phyloP scores from a whole-genome alignment of 2,888 invertebrate species.

The Cataglyphis altisquamis region DNA sequence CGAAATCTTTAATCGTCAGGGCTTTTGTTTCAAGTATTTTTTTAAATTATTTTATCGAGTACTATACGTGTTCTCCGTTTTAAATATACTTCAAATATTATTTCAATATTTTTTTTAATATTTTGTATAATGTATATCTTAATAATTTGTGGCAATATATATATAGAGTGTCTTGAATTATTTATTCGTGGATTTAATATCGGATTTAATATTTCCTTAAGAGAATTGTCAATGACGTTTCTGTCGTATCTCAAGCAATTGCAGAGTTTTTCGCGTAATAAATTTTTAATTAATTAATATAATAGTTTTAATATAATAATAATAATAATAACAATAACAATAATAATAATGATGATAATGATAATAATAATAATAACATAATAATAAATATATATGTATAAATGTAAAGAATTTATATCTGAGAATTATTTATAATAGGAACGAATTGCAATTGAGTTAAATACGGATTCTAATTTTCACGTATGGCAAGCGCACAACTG shows the following conservation, averaged over 20 bases:
- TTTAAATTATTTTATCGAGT: background rate
- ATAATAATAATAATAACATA: background rate
- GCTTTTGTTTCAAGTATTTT: background rate
- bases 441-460: background rate
- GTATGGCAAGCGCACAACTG: background rate
- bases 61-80: background rate
- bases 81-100: background rate
- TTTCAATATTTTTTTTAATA: background rate
- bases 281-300: background rate
- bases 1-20: background rate
- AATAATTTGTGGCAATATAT: background rate
- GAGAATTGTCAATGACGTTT: background rate
- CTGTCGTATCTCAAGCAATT: background rate
- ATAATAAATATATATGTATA: background rate
- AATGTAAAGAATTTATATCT: background rate
- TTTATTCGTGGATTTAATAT: background rate
- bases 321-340: background rate
- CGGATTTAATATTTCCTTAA: background rate
- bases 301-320: conserved; percentile 8
- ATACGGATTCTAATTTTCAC: conserved; percentile 17
- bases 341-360: no score
- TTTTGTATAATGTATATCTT: background rate
- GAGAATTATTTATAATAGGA: background rate
- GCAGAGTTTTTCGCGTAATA: background rate
- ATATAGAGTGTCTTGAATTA: background rate